These are phyloP conservation scores for Drosophila vallismaia DNA, from an alignment of 2,888 invertebrate species.

Conservation along the genomic window DNA sequence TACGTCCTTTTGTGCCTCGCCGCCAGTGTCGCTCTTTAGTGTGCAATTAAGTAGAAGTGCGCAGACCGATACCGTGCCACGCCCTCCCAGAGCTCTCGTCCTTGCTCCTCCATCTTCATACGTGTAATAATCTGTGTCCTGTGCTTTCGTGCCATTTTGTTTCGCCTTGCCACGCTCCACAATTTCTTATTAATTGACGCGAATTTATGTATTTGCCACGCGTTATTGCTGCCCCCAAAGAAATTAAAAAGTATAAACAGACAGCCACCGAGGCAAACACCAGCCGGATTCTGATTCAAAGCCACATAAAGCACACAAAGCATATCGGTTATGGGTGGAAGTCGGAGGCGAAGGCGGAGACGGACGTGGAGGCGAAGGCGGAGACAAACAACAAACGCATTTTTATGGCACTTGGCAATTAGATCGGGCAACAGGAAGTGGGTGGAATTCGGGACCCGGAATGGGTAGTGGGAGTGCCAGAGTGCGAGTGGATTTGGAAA, in stretches of 20 bases:
- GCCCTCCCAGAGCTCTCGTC: background rate
- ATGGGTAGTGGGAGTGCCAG: background rate
- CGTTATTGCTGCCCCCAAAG: conserved; percentile 71
- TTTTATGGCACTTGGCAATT: conserved; percentile 77
- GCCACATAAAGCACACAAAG: conserved; percentile 53
- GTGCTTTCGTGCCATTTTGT: conserved; percentile 52
- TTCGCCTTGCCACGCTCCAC: conserved; percentile 63
- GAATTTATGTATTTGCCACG: conserved; percentile 80
- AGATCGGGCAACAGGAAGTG: conserved; percentile 41
- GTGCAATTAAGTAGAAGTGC: conserved; percentile 75
- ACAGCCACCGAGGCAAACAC: conserved; percentile 36
- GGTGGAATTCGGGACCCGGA: conserved; percentile 4
- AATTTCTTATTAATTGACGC: conserved; percentile 80
- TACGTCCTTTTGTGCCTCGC: conserved; percentile 4
- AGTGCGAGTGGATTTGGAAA: background rate
- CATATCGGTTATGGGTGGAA: conserved; percentile 3
- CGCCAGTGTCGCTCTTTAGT: conserved; percentile 59
- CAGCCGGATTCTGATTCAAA: conserved; percentile 16
- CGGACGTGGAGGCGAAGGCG: conserved; percentile 12
- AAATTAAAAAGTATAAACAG: conserved; percentile 80
- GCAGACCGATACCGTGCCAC: conserved; percentile 46
- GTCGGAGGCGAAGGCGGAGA: conserved; percentile 2
- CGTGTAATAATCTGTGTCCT: conserved; percentile 60
- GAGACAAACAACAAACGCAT: conserved; percentile 55
- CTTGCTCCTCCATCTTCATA: conserved; percentile 10